Base-by-base conservation (phyloP, 2,888 invertebrate species). In the Trichopria drosophilae region DNA sequence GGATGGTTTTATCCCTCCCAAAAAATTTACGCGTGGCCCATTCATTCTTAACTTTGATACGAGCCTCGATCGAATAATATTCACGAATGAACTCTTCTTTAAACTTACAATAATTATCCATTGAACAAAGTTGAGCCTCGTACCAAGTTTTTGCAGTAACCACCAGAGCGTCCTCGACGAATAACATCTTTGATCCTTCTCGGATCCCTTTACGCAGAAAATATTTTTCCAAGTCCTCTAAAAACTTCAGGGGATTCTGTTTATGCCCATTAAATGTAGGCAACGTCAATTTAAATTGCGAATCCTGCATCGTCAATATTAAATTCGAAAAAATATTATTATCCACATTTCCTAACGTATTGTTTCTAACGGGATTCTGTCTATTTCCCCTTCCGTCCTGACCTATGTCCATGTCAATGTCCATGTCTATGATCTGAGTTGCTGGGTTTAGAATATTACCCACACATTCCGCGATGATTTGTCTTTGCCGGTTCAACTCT, bases 21-120 rank as follows among this genome's bases (percentile, higher is more conserved):
- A 16, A 19, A 34, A 34, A 34, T 15, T n/a, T 34, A 18, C n/a
- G 16, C 16, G 16, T 34, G 16, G 9, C 34, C 34, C 34, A 34
- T 6, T 34, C 34, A 5, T 16, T 9, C 12, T 34, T 34, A 15
- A n/a, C 34, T n/a, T 34, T 34, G 18, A 34, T 34, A 10, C 18
- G 13, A n/a, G 15, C 34, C 19, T 34, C 34, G n/a, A 34, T 10
- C 16, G 34, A 34, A 34, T 18, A 34, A 34, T 18, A 34, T 13
- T 34, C 9, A 13, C 19, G 3, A 10, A 34, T 15, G 19, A 34
- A 34, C 10, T 34, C n/a, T n/a, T 13, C 4, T 4, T 34, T 34
- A 34, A 34, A 34, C 10, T 34, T 9, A n/a, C 19, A 16, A 15
- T 18, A 34, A 34, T 12, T 34, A 34, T 15, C 15, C 16, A 34